A percentile compares a stretch with the other conserved stretches of the same genome.
phyloP scores from a whole-genome alignment of 2,113 vertebrate genomes.

The Rhinichthys klamathensis region DNA sequence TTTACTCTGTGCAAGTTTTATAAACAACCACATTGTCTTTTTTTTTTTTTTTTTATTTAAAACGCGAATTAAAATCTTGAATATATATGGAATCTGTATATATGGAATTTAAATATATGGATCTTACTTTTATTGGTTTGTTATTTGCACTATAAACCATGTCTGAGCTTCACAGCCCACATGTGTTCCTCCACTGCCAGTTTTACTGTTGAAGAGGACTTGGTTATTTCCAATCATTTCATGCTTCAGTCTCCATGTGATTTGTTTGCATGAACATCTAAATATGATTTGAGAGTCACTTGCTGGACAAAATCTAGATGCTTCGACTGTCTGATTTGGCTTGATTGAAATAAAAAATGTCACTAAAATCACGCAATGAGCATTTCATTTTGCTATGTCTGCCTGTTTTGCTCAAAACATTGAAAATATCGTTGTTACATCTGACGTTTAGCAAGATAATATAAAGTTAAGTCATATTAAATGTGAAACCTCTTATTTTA shows the following conservation, averaged over 20 bases:
- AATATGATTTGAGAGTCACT: background rate
- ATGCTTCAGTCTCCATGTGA: background rate
- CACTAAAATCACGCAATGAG: background rate
- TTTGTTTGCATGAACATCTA: background rate
- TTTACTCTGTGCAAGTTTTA: background rate
- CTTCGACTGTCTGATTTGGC: background rate
- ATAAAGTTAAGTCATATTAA: background rate
- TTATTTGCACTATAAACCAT: background rate
- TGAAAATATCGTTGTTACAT: background rate
- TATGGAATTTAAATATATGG: background rate
- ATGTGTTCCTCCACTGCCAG: background rate
- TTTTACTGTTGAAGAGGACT: background rate
- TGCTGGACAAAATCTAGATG: background rate
- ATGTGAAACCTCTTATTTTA: background rate
- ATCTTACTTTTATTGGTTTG: background rate
- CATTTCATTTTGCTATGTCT: background rate
- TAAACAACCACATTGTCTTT: background rate
- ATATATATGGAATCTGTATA: background rate
- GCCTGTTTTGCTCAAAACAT: background rate
- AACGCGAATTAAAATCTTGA: background rate
- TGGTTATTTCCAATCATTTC: background rate
- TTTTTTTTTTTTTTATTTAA: background rate
- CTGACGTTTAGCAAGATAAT: background rate
- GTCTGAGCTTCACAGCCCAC: background rate
- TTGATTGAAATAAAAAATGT: background rate